Base-by-base conservation (phyloP, 92 coral and sea anemone species). In the Palythoa grandiflora region DNA sequence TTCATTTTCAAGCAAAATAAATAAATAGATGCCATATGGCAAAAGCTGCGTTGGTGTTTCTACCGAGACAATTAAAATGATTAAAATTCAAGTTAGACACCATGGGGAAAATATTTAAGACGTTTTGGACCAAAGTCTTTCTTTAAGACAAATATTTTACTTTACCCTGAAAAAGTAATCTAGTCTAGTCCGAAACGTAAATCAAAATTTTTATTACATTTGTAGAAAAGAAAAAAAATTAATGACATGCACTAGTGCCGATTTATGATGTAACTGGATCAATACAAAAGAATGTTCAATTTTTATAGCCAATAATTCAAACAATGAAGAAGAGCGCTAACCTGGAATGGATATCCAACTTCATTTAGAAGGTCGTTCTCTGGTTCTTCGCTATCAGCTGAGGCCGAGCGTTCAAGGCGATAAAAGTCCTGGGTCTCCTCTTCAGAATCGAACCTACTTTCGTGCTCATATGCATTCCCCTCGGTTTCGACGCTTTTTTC, bases 401-500 rank as follows among this genome's bases (percentile, higher is more conserved):
- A 88, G 19, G 87, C 38, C 71, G 98, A 91, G 36, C 98, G 91
- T 28, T 95, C 98, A n/a, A 95, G 91, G 73, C 98, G 96, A 72
- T 95, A 95, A 37, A 95, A 91, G 73, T 95, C 98, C 78, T 92
- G 84, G 16, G 98, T 95, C 73, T 95, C 98, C 63, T 93, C 98
- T 38, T 89, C 94, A 17, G 88, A 80, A 37, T 85, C 92, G 35
- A 50, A 8, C 21, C n/a, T 40, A 16, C 54, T 61, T 51, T 79
- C 79, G 20, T 84, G 83, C 50, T 81, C 83, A 28, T 28, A 28
- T 28, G 28, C 28, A 2, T 93, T 90, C 38, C 74, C 80, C 63
- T 89, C 83, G 19, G 86, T 54, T 35, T 88, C 91, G 5, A 90
- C 38, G 68, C 68, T 55, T 14, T 68, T 72, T 57, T 89, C 94